Conservation (phyloP, 1,140 invertebrate species). For the Drosophila sturtevanti region DNA sequence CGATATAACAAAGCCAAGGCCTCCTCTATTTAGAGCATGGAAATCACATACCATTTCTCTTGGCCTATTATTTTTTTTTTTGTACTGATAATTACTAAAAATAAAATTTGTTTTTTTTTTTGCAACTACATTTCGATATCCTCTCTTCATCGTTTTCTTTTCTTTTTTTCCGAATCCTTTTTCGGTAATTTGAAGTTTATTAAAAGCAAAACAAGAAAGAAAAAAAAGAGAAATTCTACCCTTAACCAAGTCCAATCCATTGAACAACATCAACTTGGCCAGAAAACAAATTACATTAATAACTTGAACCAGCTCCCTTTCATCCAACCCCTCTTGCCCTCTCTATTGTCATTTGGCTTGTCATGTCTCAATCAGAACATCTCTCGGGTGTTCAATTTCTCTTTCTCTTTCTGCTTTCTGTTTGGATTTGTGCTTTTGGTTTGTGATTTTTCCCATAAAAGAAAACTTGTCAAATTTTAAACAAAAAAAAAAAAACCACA, state of each 20-base stretch:
- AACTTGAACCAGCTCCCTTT: slow-evolving; percentile 41
- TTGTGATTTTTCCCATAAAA: not conserved
- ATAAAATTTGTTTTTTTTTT: slow-evolving; percentile 44
- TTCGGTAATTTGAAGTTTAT: slow-evolving; percentile 76
- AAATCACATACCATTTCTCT: not conserved
- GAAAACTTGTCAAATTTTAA: slow-evolving; percentile 45
- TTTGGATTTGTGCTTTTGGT: slow-evolving; percentile 12
- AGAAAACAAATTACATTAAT: slow-evolving; percentile 76
- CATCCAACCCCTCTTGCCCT: not conserved
- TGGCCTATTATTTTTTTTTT: slow-evolving; percentile 13
- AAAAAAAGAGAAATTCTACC: too few species aligned
- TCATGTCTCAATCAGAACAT: slow-evolving; percentile 45
- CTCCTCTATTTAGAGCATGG: not conserved
- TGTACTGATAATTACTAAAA: not conserved
- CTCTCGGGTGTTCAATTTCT: not conserved
- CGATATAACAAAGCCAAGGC: slow-evolving; percentile 26
- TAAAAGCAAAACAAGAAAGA: slow-evolving; percentile 63
- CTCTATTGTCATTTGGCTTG: not conserved
- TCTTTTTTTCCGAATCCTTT: slow-evolving; percentile 51
- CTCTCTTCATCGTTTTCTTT: slow-evolving; percentile 25
- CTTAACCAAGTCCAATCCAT: not conserved
- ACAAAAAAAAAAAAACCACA: slow-evolving; percentile 40
- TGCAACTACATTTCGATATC: slow-evolving; percentile 10
- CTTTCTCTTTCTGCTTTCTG: not conserved
- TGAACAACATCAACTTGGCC: slow-evolving; percentile 24